Base-by-base conservation (phyloP, 1,140 invertebrate genomes). In the Pseudoatta argentina region DNA sequence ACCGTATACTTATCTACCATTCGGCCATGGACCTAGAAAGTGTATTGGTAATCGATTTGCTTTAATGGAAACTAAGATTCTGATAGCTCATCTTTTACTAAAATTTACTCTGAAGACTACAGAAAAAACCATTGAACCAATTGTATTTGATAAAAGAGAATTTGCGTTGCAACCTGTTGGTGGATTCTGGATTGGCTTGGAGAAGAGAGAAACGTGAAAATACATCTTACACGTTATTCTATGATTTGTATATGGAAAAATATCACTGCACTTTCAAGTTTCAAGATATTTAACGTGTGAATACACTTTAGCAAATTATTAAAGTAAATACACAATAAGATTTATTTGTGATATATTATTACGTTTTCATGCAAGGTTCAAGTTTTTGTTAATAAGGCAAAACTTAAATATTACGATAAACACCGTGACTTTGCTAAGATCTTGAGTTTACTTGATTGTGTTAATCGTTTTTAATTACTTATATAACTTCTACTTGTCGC, bases 1-100 rank as follows among this genome's bases (percentile, higher is more conserved):
- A 72, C 93, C 87, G 6, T 95, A 93, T 39, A 69, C 94, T 3
- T 96, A 95, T 85, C 78, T 96, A 27, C 96, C 96, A 0, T 97
- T 97, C 87, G 96, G 96, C 18, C 91, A 95, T 12, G 96, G 96
- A 4, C 92, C 93, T 16, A 89, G 96, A 51, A 92, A 89, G 48
- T 94, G 93, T 16, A 91, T 94, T 5, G 93, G 91, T 0, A 91
- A 93, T 81, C 86, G 93, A 16, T 95, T 95, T 71, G 94, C 93
- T 14, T 73, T 95, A 0, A 94, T 95, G 94, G 94, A 94, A 51
- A 89, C 87, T 0, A 95, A 95, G 59, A 76, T 94, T 18, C 16
- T 93, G 16, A 55, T 94, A 6, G 91, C 91, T 39, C 79, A 92
- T 78, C 61, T 94, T 12, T 59, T 95, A 18, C 73, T 85, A 24